Conservation (phyloP, 2,888 invertebrate genomes). For the Anorthoa munda region DNA sequence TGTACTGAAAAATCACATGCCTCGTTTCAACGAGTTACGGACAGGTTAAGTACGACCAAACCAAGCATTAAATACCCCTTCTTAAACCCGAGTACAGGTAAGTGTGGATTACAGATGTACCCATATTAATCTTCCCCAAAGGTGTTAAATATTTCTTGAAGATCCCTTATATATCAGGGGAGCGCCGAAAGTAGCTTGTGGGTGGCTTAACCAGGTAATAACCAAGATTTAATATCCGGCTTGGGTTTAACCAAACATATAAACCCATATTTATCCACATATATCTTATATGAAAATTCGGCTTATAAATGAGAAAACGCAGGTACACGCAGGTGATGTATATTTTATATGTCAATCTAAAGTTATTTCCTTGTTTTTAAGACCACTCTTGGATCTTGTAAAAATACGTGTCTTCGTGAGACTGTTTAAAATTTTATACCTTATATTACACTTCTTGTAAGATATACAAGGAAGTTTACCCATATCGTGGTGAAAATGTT, state of each 20-base stretch:
- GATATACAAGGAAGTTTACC: too few relatives aligned
- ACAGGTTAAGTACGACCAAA: background rate
- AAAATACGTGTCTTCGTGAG: background rate
- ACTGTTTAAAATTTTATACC: background rate
- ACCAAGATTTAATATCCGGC: constrained; percentile 64
- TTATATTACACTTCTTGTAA: background rate
- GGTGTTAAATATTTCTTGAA: constrained; percentile 47
- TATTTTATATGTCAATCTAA: constrained; percentile 11
- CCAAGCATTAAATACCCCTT: constrained; percentile 2
- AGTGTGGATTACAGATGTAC: constrained; percentile 8
- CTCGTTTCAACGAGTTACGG: background rate
- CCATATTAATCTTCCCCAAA: constrained; percentile 27
- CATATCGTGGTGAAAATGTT: too few relatives aligned
- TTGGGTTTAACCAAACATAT: constrained; percentile 44
- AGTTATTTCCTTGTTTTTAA: constrained; percentile 11
- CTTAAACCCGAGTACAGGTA: constrained; percentile 5
- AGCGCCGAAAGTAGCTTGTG: constrained; percentile 49
- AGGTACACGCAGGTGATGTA: background rate
- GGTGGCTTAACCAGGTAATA: constrained; percentile 59
- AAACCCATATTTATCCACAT: constrained; percentile 32
- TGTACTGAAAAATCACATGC: too few relatives aligned
- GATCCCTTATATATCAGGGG: constrained; percentile 45
- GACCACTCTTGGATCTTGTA: background rate
- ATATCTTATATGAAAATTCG: constrained; percentile 24
- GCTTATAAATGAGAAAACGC: constrained; percentile 3